These are phyloP conservation scores for Thecocarcelia acutangulata DNA, from an alignment of 2,888 invertebrate species.

Conservation along the genomic window DNA sequence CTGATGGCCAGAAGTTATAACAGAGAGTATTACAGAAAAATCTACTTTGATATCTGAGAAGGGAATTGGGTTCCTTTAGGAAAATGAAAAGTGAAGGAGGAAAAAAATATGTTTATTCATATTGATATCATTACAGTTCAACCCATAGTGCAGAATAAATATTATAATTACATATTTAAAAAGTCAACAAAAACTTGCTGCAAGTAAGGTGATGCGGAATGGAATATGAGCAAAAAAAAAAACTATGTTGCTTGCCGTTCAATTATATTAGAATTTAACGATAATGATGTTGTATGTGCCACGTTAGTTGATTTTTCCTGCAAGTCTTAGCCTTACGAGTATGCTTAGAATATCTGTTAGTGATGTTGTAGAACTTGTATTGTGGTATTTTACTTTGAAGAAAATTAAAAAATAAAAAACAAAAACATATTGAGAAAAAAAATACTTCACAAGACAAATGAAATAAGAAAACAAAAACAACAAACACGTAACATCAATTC, in stretches of 20 bases:
- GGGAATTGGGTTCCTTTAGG: no score
- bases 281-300: constrained; percentile 62
- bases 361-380: constrained; percentile 43
- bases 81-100: no score
- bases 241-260: constrained; percentile 51
- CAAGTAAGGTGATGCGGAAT: constrained; percentile 21
- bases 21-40: no score
- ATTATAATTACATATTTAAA: constrained; percentile 4
- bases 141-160: constrained; percentile 43
- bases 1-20: no score
- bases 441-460: neutral
- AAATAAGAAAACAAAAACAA: constrained; percentile 10
- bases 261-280: constrained; percentile 67
- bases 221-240: constrained; percentile 8
- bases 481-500: constrained; percentile 65
- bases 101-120: no score
- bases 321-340: constrained; percentile 11
- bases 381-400: constrained; percentile 54
- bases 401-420: constrained; percentile 11
- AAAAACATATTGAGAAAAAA: neutral
- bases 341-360: constrained; percentile 21
- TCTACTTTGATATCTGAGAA: no score
- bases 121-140: neutral
- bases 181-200: no score
- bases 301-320: constrained; percentile 29